Percentiles rank a stretch among this genome's conserved stretches.
These are phyloP conservation scores for Spongia lamella DNA, from an alignment of 37 sponge, comb jelly and placozoan genomes.

Conservation along the genomic window DNA sequence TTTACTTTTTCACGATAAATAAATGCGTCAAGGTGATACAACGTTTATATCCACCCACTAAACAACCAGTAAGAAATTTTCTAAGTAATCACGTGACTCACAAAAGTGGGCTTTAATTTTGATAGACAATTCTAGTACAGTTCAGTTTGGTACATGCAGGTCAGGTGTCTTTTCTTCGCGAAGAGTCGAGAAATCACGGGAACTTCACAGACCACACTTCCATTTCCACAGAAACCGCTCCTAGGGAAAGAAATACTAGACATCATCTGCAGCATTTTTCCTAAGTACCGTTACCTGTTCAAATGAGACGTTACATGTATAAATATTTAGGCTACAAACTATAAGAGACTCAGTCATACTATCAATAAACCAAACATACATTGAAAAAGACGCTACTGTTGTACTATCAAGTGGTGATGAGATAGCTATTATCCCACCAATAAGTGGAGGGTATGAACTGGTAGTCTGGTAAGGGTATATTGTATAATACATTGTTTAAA, in stretches of 20 bases:
- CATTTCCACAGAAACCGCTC: not conserved
- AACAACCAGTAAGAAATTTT: no score
- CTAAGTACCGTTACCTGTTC: constrained; percentile 24
- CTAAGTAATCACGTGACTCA: no score
- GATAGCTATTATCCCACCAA: constrained; percentile 92
- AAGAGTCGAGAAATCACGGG: constrained; percentile 72
- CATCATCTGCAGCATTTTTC: constrained; percentile 30
- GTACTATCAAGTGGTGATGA: constrained; percentile 66
- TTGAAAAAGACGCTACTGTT: constrained; percentile 29
- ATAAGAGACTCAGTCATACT: constrained; percentile 57
- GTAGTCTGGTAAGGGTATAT: not conserved
- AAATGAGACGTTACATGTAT: not conserved
- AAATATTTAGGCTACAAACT: constrained; percentile 18
- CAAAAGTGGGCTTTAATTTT: no score
- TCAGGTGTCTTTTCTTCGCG: constrained; percentile 81
- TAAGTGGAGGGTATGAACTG: constrained; percentile 78
- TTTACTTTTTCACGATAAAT: no score
- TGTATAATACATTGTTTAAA: not conserved
- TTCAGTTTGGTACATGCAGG: constrained; percentile 14
- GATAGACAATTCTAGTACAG: no score
- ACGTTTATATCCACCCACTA: no score
- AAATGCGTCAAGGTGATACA: no score
- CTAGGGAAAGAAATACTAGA: constrained; percentile 41
- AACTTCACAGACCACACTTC: constrained; percentile 8
- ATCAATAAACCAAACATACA: constrained; percentile 82